phyloP scores from a whole-genome alignment of 2,113 vertebrate species.

The Progne subis region DNA sequence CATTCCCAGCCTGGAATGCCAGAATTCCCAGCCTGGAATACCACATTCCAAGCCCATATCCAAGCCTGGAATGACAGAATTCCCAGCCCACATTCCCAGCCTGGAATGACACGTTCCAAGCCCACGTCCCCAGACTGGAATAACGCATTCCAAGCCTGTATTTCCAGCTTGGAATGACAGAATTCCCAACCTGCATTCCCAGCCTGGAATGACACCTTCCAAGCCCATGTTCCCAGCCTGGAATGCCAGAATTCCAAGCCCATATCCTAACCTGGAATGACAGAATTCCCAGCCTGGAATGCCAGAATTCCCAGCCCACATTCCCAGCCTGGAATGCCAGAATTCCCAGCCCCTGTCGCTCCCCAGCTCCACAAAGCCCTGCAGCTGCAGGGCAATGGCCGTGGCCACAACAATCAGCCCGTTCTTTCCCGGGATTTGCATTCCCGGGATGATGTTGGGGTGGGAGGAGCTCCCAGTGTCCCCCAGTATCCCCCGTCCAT shows the following conservation, averaged over 20 bases:
- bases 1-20: too few relatives aligned
- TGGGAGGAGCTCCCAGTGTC: background rate
- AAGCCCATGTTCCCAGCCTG: background rate
- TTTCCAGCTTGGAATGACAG: background rate
- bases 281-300: background rate
- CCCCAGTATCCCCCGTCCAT: background rate
- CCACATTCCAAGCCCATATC: background rate
- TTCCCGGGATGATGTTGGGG: background rate
- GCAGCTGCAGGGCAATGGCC: conserved; percentile 49
- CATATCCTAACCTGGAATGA: background rate
- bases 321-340: background rate
- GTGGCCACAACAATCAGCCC: conserved; percentile 35
- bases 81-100: background rate
- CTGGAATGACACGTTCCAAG: too few relatives aligned
- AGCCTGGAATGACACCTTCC: too few relatives aligned
- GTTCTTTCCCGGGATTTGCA: background rate
- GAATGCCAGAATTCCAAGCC: background rate
- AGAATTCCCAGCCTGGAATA: background rate
- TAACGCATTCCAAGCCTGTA: background rate
- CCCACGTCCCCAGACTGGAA: background rate
- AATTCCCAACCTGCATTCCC: background rate
- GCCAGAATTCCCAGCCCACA: too few relatives aligned
- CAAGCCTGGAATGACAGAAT: too few relatives aligned
- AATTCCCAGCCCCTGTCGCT: background rate
- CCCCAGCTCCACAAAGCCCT: background rate